Evolutionary conservation across 2,888 invertebrate species (phyloP).

Genomic region (Drosophila lacicola): DNA sequence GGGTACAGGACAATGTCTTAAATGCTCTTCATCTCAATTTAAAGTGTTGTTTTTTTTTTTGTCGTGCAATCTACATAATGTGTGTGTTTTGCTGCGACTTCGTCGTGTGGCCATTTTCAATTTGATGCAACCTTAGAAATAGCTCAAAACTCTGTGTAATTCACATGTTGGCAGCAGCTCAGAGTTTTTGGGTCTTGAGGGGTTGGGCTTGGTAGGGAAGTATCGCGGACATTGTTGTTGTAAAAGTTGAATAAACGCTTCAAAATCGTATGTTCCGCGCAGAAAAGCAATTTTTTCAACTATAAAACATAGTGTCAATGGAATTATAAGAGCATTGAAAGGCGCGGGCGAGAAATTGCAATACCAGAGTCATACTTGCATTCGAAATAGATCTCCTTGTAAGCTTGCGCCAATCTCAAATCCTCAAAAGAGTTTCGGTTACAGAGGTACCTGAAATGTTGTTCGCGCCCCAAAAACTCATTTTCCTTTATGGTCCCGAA

Average conservation of each 20-base stretch:
- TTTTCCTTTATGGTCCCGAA: slow-evolving; percentile 26
- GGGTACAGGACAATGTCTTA: neutral
- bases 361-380: neutral
- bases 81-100: slow-evolving; percentile 29
- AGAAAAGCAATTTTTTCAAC: no score
- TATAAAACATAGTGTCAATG: slow-evolving; percentile 2
- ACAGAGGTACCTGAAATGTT: neutral
- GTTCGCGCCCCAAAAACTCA: slow-evolving; percentile 11
- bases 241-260: no score
- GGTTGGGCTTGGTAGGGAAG: neutral
- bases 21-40: neutral
- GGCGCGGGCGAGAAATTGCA: no score
- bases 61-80: slow-evolving; percentile 6
- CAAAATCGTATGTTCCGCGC: no score
- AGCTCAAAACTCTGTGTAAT: slow-evolving; percentile 12
- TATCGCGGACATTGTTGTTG: slow-evolving; percentile 27
- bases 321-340: neutral
- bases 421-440: slow-evolving; percentile 1
- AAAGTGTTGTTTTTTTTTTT: neutral
- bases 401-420: slow-evolving; percentile 3
- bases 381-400: neutral
- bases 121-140: slow-evolving; percentile 50
- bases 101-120: slow-evolving; percentile 50
- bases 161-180: slow-evolving; percentile 1
- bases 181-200: neutral